Base-by-base conservation (phyloP, 2,113 vertebrate species). In the Passer montanus region DNA sequence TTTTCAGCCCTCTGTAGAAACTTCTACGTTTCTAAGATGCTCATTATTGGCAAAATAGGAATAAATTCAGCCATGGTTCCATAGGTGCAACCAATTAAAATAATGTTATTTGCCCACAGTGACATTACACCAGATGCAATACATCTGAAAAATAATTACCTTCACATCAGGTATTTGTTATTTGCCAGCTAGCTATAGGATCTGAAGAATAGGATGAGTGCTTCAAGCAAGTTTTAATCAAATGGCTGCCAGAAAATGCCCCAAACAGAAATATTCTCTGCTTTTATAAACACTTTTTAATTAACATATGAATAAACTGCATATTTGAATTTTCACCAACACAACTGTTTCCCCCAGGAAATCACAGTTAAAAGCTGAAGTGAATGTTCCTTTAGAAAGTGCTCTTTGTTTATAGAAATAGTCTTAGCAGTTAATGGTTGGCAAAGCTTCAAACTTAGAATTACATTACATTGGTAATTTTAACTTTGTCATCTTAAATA, bases 401-500 rank as follows among this genome's bases (percentile, higher is more conserved):
- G 73, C 26, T 81, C 69, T 93, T 92, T 90, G 79, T 92, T 93
- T 95, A 89, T 64, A 84, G 79, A 84, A 93, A 88, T 64, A 88
- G 44, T 15, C 44, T 70, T 94, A 86, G 85, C 79, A 84, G 69
- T 87, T 90, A 84, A 89, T 68, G 59, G 53, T 30, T 96, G 94
- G 90, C 90, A 93, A 72, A 31, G 10, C 73, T 96, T 95, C 90
- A 93, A 84, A 89, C 73, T 92, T 7, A 3, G 64, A 79, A 81
- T 67, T 90, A 72, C 31, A 72, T 83, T 97, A 63, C 18, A 2
- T 24, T 93, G 83, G 79, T 90, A 94, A 93, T 84, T 96, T 94
- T 90, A 95, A 80, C 84, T 95, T 96, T 90, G 89, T 88, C 72
- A 56, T 95, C 82, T 90, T 93, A 90, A 96, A 92, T 60, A 90